Base-by-base conservation (phyloP, 1,140 invertebrate species). In the Ditylenchus dipsaci region DNA sequence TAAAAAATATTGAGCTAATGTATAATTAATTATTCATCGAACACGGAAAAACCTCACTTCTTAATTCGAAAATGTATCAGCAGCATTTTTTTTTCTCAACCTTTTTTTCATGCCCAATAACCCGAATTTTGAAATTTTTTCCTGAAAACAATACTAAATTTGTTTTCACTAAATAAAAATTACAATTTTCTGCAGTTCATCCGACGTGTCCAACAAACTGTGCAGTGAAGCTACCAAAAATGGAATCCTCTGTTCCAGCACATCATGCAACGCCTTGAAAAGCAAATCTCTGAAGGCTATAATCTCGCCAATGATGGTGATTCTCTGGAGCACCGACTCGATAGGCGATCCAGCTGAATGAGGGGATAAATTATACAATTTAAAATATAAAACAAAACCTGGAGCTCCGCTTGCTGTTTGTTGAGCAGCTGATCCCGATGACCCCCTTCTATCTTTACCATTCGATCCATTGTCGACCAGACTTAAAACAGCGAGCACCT, bases 191-290 rank as follows among this genome's bases (percentile, higher is more conserved):
- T 92, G 90, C 1, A 91, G 89, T 85, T 96, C 93, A 0, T 90
- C 90, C 65, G 90, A 91, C 0, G 93, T 86, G 80, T 95, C 91
- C 76, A 93, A 89, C 71, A 98, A 93, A 84, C 97, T 94, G 77
- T 91, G 87, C 49, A 98, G 90, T 0, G 94, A 97, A 78, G 91
- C 92, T 58, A 97, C 87, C 60, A 98, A 85, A 84, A 97, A 97
- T n/a, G 95, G 95, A 80, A 97, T 94, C 67, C 94, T 87, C 74
- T 93, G 89, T 79, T 94, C 92, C 19, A 98, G 84, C 1, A 87
- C 93, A 86, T 97, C 93, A 64, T 92, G 88, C 13, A 98, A 85
- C 15, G 94, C 92, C 64, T 92, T 90, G 82, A 97, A 94, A 0
- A 93, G 88, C 11, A 98, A 86, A 83, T 93, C 90, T 33, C 93